Percentiles rank a stretch among this genome's conserved stretches.
These are phyloP conservation scores for Diachasma alloeum DNA, from an alignment of 1,140 invertebrate genomes.

Conservation along the genomic window DNA sequence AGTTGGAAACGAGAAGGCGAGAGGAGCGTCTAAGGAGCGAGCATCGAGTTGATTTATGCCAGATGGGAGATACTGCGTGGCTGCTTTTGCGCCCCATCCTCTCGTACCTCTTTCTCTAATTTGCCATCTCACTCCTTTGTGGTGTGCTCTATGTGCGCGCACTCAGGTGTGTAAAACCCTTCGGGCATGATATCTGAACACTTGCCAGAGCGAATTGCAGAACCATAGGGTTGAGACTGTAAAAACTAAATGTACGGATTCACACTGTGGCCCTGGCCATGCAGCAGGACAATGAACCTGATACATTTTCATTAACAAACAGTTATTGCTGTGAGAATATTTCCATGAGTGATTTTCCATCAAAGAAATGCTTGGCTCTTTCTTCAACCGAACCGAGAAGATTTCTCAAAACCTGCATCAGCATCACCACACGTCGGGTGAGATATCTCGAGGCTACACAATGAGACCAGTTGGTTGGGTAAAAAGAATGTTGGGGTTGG, in stretches of 20 bases:
- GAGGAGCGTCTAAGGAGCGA: conserved; percentile 42
- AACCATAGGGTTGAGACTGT: neutral
- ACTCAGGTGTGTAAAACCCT: neutral
- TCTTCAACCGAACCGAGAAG: neutral
- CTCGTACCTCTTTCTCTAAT: neutral
- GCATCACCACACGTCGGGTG: conserved; percentile 17
- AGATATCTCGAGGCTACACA: conserved; percentile 13
- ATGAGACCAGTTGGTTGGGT: neutral
- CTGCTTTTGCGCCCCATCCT: conserved; percentile 44
- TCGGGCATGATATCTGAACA: conserved; percentile 2
- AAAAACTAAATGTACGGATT: neutral
- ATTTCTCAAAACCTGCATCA: conserved; percentile 16
- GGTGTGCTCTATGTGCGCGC: neutral
- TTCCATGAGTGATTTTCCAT: conserved; percentile 4
- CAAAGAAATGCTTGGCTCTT: neutral
- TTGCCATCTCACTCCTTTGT: neutral
- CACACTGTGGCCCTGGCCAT: neutral
- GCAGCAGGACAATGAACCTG: conserved; percentile 16
- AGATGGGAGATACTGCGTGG: conserved; percentile 55
- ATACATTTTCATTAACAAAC: conserved; percentile 49
- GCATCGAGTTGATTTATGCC: conserved; percentile 60
- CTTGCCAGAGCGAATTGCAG: neutral
- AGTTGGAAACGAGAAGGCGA: conserved; percentile 44
- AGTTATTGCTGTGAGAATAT: neutral
- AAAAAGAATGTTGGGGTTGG: conserved; percentile 17